Percentiles rank a stretch among this genome's conserved stretches.
Evolutionary conservation across 2,888 invertebrate species (phyloP).

Genomic region (Tupiocoris notatus): DNA sequence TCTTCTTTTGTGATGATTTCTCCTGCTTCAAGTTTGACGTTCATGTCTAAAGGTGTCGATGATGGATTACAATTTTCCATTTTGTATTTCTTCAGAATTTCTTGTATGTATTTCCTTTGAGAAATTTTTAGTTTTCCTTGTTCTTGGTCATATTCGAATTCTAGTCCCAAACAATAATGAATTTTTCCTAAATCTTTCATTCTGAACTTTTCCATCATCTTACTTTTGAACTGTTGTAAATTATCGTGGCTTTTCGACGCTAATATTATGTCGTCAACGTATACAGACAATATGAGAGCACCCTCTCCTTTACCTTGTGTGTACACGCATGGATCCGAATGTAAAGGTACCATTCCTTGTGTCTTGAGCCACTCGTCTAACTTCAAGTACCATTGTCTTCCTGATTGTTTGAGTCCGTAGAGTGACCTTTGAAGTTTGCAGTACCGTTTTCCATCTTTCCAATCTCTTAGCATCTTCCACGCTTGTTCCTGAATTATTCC

Average conservation of each 20-base stretch:
- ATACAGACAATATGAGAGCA: not conserved
- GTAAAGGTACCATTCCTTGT: not conserved
- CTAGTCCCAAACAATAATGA: not conserved
- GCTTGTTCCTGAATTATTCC: not conserved
- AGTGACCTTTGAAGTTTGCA: not conserved
- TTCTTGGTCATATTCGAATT: not conserved
- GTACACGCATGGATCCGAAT: slow-evolving; percentile 30
- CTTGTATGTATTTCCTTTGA: slow-evolving; percentile 9
- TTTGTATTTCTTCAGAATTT: slow-evolving; percentile 30
- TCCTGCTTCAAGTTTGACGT: not conserved
- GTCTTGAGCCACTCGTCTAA: not conserved
- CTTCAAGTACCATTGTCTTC: slow-evolving; percentile 10
- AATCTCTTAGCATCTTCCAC: not conserved
- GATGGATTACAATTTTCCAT: slow-evolving; percentile 33
- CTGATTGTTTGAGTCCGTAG: not conserved
- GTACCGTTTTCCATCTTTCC: too few species aligned
- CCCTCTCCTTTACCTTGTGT: not conserved
- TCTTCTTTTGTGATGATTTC: not conserved
- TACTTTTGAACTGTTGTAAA: not conserved
- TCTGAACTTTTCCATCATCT: slow-evolving; percentile 25
- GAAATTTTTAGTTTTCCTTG: not conserved
- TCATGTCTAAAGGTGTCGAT: slow-evolving; percentile 31
- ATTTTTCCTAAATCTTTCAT: slow-evolving; percentile 3
- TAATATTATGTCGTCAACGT: not conserved
- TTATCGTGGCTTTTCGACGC: not conserved